Percentiles rank a stretch among this genome's conserved stretches.
phyloP scores from a whole-genome alignment of 2,113 vertebrate species.

The Sinocyclocheilus grahami region DNA sequence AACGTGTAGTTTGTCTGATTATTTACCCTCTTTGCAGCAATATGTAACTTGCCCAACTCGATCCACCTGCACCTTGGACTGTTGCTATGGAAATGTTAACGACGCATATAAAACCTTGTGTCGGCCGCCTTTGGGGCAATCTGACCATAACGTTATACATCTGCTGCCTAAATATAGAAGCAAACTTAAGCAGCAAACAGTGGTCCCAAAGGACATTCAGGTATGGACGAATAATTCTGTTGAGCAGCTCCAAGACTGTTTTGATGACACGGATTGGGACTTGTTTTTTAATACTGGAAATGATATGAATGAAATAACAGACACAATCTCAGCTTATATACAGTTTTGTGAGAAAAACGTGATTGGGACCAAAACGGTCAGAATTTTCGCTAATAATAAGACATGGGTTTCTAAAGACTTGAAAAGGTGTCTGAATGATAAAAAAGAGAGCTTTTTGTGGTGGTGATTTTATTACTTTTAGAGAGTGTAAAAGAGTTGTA shows the following conservation, averaged over 20 bases:
- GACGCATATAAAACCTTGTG: too few relatives aligned
- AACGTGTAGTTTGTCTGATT: too few relatives aligned
- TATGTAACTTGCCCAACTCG: too few relatives aligned
- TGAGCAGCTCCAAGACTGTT: neutral
- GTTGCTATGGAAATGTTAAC: too few relatives aligned
- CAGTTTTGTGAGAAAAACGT: neutral
- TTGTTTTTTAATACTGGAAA: neutral
- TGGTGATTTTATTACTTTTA: neutral
- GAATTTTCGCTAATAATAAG: neutral
- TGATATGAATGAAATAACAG: neutral
- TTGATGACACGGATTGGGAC: neutral
- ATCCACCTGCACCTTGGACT: too few relatives aligned
- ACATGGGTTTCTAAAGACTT: neutral
- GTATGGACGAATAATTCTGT: neutral
- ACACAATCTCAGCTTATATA: neutral
- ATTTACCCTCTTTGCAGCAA: too few relatives aligned
- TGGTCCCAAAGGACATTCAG: neutral
- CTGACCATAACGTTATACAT: neutral
- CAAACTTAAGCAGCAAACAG: neutral
- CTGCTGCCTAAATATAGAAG: neutral
- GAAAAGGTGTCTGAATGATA: neutral
- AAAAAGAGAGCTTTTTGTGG: neutral
- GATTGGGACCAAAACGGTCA: neutral
- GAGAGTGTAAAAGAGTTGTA: too few relatives aligned
- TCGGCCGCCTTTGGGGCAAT: too few relatives aligned